These are phyloP conservation scores for Melanocharis versteri DNA, from an alignment of 2,113 vertebrate genomes.

Conservation along the genomic window DNA sequence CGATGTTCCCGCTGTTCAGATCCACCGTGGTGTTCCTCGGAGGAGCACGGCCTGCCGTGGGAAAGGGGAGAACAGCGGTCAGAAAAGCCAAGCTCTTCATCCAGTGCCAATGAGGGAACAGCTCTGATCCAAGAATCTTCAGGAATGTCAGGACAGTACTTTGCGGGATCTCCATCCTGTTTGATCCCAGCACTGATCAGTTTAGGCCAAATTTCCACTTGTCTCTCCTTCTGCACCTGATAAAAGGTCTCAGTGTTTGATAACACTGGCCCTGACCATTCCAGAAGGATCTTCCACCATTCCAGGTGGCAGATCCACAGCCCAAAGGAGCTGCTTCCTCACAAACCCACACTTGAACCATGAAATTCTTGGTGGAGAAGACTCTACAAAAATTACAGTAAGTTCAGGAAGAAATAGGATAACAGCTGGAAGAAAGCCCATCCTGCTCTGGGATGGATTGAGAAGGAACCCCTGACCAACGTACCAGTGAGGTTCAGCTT, in stretches of 20 bases:
- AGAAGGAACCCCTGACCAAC: neutral
- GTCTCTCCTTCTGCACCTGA: neutral
- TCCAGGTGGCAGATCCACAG: neutral
- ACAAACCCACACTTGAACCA: neutral
- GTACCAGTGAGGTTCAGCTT: conserved; percentile 95
- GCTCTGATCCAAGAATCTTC: fast-evolving
- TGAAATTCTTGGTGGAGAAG: neutral
- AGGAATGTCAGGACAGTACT: neutral
- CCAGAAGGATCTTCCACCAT: neutral
- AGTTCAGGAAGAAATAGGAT: neutral
- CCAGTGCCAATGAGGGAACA: neutral
- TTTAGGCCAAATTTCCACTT: neutral
- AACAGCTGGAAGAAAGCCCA: neutral
- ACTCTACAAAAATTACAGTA: neutral
- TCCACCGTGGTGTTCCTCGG: conserved; percentile 93
- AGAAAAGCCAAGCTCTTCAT: neutral
- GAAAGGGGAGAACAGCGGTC: neutral
- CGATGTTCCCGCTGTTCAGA: conserved; percentile 95
- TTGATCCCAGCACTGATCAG: neutral
- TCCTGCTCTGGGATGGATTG: neutral
- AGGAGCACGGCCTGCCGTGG: conserved; percentile 85
- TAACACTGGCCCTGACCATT: neutral
- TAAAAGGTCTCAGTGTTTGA: neutral
- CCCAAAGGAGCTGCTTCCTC: neutral
- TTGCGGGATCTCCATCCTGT: neutral